Base-by-base conservation (phyloP, 1,140 invertebrate species). In the Eriocheir sinensis region DNA sequence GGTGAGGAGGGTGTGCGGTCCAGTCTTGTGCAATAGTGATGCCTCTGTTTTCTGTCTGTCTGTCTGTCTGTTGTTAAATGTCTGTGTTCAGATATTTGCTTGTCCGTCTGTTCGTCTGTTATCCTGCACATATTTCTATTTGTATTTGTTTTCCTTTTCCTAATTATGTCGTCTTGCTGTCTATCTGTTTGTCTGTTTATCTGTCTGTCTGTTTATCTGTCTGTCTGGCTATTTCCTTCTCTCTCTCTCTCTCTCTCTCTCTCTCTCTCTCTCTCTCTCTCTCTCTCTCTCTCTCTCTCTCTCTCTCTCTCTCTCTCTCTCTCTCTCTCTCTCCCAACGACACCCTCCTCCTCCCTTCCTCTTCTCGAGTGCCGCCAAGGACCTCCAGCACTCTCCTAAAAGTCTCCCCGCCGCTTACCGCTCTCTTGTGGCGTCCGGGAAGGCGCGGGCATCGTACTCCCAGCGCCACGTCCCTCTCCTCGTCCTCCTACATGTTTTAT, bases 241-340 rank as follows among this genome's bases (percentile, higher is more conserved):
- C 44, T 48, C 44, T n/a, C 8, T n/a, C 60, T n/a, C 53, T 60
- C 53, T 60, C 53, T 60, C 53, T 60, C 53, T 60, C 60, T n/a
- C 60, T n/a, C 60, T n/a, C 60, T 72, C 27, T 72, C 60, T 72
- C 60, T 72, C 60, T 72, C 60, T 72, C 60, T 72, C 60, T 72
- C 60, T 72, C 60, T 72, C 60, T 72, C 60, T 72, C 60, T 72
- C 60, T 72, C 60, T 72, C 60, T 72, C 60, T 72, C 60, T 72
- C 60, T 72, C 60, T 72, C 60, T 72, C 60, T 72, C 60, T 72
- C 60, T 72, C 60, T 72, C 60, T 72, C 60, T 72, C 60, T 72
- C 60, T 72, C 60, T 72, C 60, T 72, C 60, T 72, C 60, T 72
- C 60, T n/a, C 12, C 6, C 27, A 21, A 72, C 60, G 4, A 48